Conservation (phyloP, 1,140 invertebrate species). For the Papilio dardanus region DNA sequence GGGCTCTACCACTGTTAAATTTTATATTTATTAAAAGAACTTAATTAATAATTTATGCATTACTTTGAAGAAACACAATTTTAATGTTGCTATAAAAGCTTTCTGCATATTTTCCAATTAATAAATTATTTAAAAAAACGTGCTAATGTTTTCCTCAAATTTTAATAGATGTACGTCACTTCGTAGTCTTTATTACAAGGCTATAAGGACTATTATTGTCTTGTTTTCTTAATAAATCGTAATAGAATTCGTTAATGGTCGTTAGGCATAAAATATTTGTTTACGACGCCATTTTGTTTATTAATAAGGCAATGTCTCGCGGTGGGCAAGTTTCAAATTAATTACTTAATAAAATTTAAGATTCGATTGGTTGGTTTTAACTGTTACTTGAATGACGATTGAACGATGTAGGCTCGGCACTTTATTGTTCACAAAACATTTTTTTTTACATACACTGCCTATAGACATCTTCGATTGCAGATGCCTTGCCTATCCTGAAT, state of each 20-base stretch:
- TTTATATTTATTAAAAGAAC: background rate
- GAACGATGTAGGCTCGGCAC: background rate
- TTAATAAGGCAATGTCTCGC: constrained; percentile 32
- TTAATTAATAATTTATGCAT: background rate
- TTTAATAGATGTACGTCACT: background rate
- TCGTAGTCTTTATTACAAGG: constrained; percentile 12
- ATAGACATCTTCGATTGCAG: too few relatives aligned
- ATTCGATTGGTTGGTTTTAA: constrained; percentile 12
- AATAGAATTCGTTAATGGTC: constrained; percentile 28
- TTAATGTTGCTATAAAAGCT: background rate
- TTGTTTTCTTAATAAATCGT: constrained; percentile 8
- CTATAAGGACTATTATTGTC: constrained; percentile 12
- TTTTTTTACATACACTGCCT: too few relatives aligned
- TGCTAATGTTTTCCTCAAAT: background rate
- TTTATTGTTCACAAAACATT: too few relatives aligned
- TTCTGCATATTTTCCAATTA: constrained; percentile 4
- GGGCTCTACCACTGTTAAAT: too few relatives aligned
- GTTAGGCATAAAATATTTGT: constrained; percentile 31
- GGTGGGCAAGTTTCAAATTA: constrained; percentile 27
- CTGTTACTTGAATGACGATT: background rate
- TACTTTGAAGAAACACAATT: background rate
- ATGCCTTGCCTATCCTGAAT: too few relatives aligned
- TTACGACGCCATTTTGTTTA: constrained; percentile 34
- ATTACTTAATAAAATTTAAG: constrained; percentile 33
- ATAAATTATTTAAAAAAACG: constrained; percentile 10